These are phyloP conservation scores for Galerucella pusilla DNA, from an alignment of 2,888 invertebrate genomes.

Conservation along the genomic window DNA sequence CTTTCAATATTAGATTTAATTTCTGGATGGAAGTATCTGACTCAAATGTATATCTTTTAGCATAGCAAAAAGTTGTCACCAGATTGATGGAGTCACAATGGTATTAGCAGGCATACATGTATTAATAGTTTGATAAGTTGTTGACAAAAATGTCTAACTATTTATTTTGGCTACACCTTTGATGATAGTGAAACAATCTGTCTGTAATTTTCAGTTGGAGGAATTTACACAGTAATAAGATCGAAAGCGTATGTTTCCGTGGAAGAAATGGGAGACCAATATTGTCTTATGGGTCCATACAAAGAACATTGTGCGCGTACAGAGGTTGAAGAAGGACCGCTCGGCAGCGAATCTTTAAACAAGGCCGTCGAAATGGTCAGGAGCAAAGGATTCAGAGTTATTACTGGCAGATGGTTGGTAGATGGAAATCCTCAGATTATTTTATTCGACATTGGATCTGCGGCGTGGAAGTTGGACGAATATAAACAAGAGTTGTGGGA, in stretches of 20 bases:
- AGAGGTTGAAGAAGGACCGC: slow-evolving; percentile 94
- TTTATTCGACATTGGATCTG: slow-evolving; percentile 96
- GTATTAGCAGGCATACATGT: too few species aligned
- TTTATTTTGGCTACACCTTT: too few species aligned
- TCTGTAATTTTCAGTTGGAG: slow-evolving; percentile 79
- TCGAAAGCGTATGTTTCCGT: slow-evolving; percentile 97
- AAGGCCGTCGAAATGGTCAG: slow-evolving; percentile 82
- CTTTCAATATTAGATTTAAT: too few species aligned
- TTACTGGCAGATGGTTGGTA: slow-evolving; percentile 98
- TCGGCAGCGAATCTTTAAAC: slow-evolving; percentile 78
- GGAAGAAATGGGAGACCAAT: slow-evolving; percentile 98
- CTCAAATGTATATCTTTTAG: too few species aligned
- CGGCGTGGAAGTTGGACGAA: slow-evolving; percentile 94
- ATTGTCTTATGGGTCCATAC: slow-evolving; percentile 94
- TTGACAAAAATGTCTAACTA: too few species aligned
- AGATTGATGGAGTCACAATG: too few species aligned
- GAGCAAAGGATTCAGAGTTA: slow-evolving; percentile 80
- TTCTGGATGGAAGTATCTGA: too few species aligned
- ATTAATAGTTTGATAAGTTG: too few species aligned
- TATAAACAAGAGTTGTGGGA: slow-evolving; percentile 96
- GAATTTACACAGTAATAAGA: slow-evolving; percentile 98
- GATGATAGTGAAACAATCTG: too few species aligned
- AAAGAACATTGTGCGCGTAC: slow-evolving; percentile 93
- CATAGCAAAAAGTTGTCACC: too few species aligned
- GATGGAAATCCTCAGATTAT: slow-evolving; percentile 99